phyloP scores from a whole-genome alignment of 1,140 invertebrate genomes.

The Aporrectodea caliginosa region DNA sequence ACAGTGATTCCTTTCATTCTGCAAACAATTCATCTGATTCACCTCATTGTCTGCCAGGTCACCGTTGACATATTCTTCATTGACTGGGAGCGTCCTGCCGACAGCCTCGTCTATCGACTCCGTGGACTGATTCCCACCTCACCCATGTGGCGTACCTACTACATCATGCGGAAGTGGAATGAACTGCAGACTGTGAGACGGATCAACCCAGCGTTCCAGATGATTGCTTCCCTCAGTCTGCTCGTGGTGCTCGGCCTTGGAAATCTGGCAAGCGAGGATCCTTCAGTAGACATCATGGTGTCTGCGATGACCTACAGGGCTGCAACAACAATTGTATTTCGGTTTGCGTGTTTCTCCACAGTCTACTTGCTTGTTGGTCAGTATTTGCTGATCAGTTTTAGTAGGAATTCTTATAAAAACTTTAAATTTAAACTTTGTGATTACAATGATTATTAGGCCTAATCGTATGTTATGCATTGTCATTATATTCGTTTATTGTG shows the following conservation, averaged over 20 bases:
- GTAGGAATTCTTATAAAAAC: no score
- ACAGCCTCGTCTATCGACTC: neutral
- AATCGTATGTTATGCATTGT: no score
- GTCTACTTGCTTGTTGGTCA: slow-evolving; percentile 58
- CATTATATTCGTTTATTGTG: no score
- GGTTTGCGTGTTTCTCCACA: slow-evolving; percentile 58
- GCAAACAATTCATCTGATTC: slow-evolving; percentile 25
- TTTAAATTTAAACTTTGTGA: no score
- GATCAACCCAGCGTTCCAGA: slow-evolving; percentile 63
- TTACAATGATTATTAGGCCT: no score
- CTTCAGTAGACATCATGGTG: slow-evolving; percentile 45
- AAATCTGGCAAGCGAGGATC: slow-evolving; percentile 55
- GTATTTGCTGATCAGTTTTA: no score
- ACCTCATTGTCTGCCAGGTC: slow-evolving; percentile 19
- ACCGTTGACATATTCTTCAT: slow-evolving; percentile 74
- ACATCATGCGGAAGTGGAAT: slow-evolving; percentile 83
- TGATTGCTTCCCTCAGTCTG: slow-evolving; percentile 40
- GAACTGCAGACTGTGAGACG: slow-evolving; percentile 70
- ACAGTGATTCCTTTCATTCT: slow-evolving; percentile 26
- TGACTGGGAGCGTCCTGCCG: slow-evolving; percentile 76
- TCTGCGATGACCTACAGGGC: slow-evolving; percentile 43
- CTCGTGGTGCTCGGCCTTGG: slow-evolving; percentile 56
- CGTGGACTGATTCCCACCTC: slow-evolving; percentile 49
- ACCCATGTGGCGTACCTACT: slow-evolving; percentile 77
- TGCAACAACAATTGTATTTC: slow-evolving; percentile 55